Percentiles rank a stretch among this genome's conserved stretches.
Conservation (phyloP, 2,113 vertebrate species). For the Cricetomys ansorgei region DNA sequence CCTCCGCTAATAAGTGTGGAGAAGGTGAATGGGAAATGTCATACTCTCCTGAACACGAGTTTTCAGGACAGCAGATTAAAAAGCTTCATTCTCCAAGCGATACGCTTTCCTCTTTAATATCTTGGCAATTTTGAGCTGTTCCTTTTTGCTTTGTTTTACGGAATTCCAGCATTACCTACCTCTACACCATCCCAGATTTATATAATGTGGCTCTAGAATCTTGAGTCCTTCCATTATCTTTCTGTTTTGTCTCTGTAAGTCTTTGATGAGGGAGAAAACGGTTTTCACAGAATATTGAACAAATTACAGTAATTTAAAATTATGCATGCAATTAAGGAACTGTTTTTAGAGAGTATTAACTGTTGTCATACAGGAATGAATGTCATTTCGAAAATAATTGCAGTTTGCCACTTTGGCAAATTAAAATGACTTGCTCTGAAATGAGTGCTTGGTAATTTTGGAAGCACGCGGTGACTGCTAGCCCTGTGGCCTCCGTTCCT, state of each 20-base stretch:
- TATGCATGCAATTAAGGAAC: constrained; percentile 78
- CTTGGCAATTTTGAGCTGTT: background rate
- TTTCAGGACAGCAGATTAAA: constrained; percentile 49
- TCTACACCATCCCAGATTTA: background rate
- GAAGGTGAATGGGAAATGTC: background rate
- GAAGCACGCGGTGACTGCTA: background rate
- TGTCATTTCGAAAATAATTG: constrained; percentile 80
- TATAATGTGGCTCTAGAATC: constrained; percentile 52
- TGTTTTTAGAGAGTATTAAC: constrained; percentile 78
- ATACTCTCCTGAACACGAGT: background rate
- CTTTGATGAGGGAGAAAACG: constrained; percentile 46
- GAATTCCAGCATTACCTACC: background rate
- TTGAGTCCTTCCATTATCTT: constrained; percentile 64
- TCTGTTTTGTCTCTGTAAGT: constrained; percentile 60
- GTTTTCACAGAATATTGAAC: constrained; percentile 77
- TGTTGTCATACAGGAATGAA: constrained; percentile 78
- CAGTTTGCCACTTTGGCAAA: constrained; percentile 78
- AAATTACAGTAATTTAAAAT: constrained; percentile 83
- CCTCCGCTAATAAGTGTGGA: background rate
- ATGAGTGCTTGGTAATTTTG: constrained; percentile 57
- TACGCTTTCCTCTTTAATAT: constrained; percentile 12
- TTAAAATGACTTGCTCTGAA: constrained; percentile 73
- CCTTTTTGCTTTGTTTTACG: constrained; percentile 54
- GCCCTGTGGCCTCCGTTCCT: background rate
- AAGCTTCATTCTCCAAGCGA: background rate